phyloP scores from a whole-genome alignment of 2,888 invertebrate genomes.

The Celastrina argiolus region DNA sequence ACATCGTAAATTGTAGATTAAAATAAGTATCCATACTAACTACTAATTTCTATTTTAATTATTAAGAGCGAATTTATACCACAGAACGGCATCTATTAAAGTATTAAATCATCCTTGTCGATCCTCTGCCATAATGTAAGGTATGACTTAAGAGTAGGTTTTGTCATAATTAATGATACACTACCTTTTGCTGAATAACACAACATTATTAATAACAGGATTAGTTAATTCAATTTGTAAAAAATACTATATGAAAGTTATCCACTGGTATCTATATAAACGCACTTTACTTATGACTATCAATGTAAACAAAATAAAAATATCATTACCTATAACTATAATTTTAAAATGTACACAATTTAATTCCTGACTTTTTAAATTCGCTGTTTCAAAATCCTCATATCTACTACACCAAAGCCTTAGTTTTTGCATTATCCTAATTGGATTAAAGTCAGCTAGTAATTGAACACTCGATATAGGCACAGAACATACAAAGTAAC shows the following conservation, averaged over 20 bases:
- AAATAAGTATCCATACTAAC: no score
- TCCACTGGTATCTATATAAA: no score
- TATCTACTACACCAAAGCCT: not conserved
- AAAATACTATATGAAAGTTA: not conserved
- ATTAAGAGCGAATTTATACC: no score
- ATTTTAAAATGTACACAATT: no score
- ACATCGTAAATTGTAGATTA: no score
- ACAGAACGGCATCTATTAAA: not conserved
- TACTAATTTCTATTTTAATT: no score
- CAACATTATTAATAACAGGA: not conserved
- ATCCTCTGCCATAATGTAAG: not conserved
- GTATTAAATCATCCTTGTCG: not conserved
- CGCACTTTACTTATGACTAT: no score
- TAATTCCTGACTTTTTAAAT: no score
- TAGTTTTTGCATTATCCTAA: not conserved
- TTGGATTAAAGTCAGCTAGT: not conserved
- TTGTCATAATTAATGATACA: not conserved
- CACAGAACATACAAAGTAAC: not conserved
- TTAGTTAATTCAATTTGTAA: no score
- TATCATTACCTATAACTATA: no score
- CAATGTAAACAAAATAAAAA: no score
- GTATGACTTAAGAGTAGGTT: not conserved
- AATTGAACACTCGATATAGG: conserved; percentile 3
- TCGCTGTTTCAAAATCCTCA: no score
- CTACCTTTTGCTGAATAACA: not conserved